phyloP scores from a whole-genome alignment of 2,888 invertebrate species.

The Eupithecia exiguata region DNA sequence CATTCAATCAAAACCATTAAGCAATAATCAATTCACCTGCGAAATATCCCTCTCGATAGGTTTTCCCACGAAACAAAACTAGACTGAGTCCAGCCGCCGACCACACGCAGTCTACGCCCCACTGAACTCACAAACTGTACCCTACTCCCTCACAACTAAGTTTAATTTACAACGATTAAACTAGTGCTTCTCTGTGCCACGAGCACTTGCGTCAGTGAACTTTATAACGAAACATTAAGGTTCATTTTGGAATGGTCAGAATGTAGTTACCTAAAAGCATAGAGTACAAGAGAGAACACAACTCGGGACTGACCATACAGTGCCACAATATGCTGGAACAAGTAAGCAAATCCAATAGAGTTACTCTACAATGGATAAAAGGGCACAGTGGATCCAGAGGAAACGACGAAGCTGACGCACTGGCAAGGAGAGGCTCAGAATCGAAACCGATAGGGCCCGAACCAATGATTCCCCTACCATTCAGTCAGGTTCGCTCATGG shows the following conservation, averaged over 20 bases:
- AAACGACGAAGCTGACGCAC: too few relatives aligned
- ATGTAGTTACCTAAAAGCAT: too few relatives aligned
- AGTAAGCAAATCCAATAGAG: too few relatives aligned
- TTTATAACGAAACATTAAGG: conserved; percentile 22
- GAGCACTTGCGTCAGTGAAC: conserved; percentile 14
- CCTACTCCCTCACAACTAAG: conserved; percentile 28
- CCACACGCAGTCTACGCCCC: conserved; percentile 35
- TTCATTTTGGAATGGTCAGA: conserved; percentile 19
- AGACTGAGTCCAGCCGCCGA: conserved; percentile 39
- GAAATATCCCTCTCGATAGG: conserved; percentile 40
- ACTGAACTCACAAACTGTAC: conserved; percentile 14
- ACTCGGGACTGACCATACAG: too few relatives aligned
- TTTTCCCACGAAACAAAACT: conserved; percentile 49
- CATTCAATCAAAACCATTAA: conserved; percentile 4
- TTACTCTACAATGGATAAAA: too few relatives aligned
- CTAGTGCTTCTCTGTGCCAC: conserved; percentile 7
- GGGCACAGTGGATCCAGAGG: too few relatives aligned
- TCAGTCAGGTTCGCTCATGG: too few relatives aligned
- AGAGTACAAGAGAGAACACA: too few relatives aligned
- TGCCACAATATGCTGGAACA: too few relatives aligned
- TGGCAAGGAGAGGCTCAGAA: too few relatives aligned
- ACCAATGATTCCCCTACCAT: too few relatives aligned
- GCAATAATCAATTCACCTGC: conserved; percentile 48
- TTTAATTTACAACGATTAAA: conserved; percentile 26
- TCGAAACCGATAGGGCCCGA: too few relatives aligned